Base-by-base conservation (phyloP, 1,140 invertebrate genomes). In the Caenorhabditis tropicalis region DNA sequence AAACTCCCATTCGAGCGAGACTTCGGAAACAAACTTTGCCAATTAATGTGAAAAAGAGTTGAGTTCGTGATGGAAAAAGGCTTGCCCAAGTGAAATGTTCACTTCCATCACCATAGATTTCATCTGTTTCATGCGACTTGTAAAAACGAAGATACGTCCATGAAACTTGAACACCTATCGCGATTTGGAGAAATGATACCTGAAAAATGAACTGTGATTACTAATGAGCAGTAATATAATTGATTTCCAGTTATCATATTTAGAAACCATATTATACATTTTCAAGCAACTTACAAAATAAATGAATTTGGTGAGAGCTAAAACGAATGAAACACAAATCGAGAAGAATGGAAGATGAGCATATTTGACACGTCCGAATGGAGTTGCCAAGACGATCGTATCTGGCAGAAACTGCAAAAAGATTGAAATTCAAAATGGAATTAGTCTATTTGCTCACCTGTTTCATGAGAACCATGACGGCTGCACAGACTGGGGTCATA, bases 81-180 rank as follows among this genome's bases (percentile, higher is more conserved):
- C 87, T 87, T 79, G 86, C 86, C 87, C 87, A 88, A n/a, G 87
- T 81, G 81, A 88, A 88, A 36, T 88, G 87, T 79, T 88, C 87
- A 36, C 80, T 86, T 15, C 56, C 27, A 49, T 88, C 87, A 39
- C 87, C 87, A 51, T 83, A 79, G 33, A 87, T 79, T 21, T 86
- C 87, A 19, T 86, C 86, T 24, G 86, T 86, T 49, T 85, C 81
- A 21, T 88, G 87, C 1, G 80, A 46, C 82, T 90, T 87, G 65
- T 86, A 86, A 70, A 91, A 90, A n/a, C 89, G 89, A 31, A 90
- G 87, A 85, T 90, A 90, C 4, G 87, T 87, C 89, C 89, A 90
- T 6, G 82, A 80, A 21, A 90, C 84, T 86, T 91, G 90, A 33
- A 88, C 46, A 19, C 85, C 88, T 33, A 91, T 51, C 16, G 60